A percentile compares a stretch with the other conserved stretches of the same genome.
Evolutionary conservation across 2,797 vertebrate species (phyloP).

Genomic region (Crocidura indochinensis): DNA sequence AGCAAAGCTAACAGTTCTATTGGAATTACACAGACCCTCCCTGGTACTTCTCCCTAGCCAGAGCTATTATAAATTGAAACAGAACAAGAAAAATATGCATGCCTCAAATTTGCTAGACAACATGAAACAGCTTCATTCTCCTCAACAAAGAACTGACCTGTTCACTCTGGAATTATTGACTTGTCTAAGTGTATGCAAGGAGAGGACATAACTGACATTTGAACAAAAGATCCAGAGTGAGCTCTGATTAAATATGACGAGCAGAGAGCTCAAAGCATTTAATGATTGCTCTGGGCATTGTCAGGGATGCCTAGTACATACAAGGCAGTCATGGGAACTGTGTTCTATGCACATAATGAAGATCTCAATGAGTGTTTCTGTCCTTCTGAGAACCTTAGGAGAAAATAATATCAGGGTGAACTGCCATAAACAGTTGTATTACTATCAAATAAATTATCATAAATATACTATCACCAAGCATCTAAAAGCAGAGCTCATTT

Average conservation of each 20-base stretch:
- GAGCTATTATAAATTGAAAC: not conserved
- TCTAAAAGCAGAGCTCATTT: not conserved
- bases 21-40: not conserved
- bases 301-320: fast-evolving
- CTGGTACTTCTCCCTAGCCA: no score
- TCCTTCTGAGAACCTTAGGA: not conserved
- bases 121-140: not conserved
- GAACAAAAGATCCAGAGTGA: not conserved
- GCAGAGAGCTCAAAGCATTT: not conserved
- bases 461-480: no score
- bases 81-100: not conserved
- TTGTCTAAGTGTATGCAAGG: not conserved
- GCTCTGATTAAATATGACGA: not conserved
- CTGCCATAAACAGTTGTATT: not conserved
- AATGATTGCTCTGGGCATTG: fast-evolving
- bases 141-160: not conserved
- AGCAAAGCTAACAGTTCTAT: not conserved
- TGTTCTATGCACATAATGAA: not conserved
- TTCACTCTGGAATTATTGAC: not conserved
- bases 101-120: not conserved
- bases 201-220: not conserved
- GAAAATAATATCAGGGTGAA: not conserved
- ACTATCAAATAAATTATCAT: not conserved
- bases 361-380: not conserved
- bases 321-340: not conserved